Evolutionary conservation across 2,797 vertebrate species (phyloP), one percentile per base, ranked within the genome.

Genomic region (Myotis vivesi): DNA sequence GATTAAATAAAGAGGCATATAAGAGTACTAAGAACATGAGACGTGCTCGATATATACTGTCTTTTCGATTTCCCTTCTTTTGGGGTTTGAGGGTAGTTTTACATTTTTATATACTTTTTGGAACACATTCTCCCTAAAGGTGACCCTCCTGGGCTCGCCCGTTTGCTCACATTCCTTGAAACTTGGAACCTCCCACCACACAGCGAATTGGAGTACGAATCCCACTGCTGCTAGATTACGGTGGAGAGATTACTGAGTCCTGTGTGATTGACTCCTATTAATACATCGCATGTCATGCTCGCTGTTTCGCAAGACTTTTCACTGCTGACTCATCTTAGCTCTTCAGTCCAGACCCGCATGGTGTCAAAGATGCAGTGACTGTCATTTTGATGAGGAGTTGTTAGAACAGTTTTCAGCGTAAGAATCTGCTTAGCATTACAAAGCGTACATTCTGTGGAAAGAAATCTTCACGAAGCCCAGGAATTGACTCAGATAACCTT

Each of bases 391-490:
- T 2, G 36, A 95, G 41, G 49, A 68, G 5, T 33, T 44, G 33
- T 88, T 77, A 86, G 68, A 77, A 73, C 8, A 41, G 44, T 72
- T 71, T 90, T 88, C 51, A 53, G 25, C 71, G n/a, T 89, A 79
- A 66, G 51, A 69, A 71, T 87, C 80, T 69, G 66, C 83, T 77
- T 86, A 69, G 36, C 81, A 44, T 93, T 73, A 87, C 30, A 77
- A 33, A 95, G 44, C 5, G 25, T 82, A 84, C 7, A 20, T 53
- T 95, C 94, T 94, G 66, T 89, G 92, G 59, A 89, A 71, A 82
- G 85, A 76, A 77, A 36, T 72, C 76, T 93, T 92, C 55, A 12
- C 0, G 1, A 91, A 94, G 68, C 72, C 49, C 6, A 16, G 55
- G 71, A 72, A 89, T 79, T 80, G 46, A 64, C 77, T 91, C 69